Base-by-base conservation (phyloP, 2,113 vertebrate species). In the Genyomyrus donnyi region DNA sequence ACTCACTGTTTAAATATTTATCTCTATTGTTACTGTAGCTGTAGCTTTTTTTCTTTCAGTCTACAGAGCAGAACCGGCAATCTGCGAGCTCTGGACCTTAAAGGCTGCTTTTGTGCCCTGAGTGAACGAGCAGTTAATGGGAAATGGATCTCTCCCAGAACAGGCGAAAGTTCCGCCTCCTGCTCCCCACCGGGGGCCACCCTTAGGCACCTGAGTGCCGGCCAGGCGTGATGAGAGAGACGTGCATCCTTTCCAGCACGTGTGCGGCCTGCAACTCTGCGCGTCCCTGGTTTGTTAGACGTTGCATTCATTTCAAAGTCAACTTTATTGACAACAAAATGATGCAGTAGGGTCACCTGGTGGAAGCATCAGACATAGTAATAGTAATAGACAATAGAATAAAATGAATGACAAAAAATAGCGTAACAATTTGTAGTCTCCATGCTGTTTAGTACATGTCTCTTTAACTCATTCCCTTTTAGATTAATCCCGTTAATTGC, bases 51-150 rank as follows among this genome's bases (percentile, higher is more conserved):
- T 77, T 77, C 13, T 77, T 39, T 39, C 42, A 35, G 62, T 4
- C 2, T 49, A 58, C 8, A 31, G 53, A 90, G 49, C 53, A 88
- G 91, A 11, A 91, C 46, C 52, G 48, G 45, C 62, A 50, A 88
- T 90, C 27, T 92, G 89, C 66, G 89, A 88, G 50, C 77, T 90
- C 88, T 48, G 80, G 13, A 45, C 62, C 53, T 15, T 27, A 66
- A 84, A 88, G 66, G 58, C 88, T 53, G 53, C 56, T 85, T 89
- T 48, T 89, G 87, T 50, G 84, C 87, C 89, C 42, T 45, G 42
- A 49, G 39, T 17, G 85, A 85, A 77, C 46, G 49, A 85, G 87
- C 70, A 80, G 87, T 92, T 90, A 91, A 89, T 49, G 66, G 58
- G 66, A 86, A 90, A 70, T 83, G 87, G 45, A 84, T 87, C 88